Base-by-base conservation (phyloP, 2,888 invertebrate genomes). In the Ganaspis brasiliensis region DNA sequence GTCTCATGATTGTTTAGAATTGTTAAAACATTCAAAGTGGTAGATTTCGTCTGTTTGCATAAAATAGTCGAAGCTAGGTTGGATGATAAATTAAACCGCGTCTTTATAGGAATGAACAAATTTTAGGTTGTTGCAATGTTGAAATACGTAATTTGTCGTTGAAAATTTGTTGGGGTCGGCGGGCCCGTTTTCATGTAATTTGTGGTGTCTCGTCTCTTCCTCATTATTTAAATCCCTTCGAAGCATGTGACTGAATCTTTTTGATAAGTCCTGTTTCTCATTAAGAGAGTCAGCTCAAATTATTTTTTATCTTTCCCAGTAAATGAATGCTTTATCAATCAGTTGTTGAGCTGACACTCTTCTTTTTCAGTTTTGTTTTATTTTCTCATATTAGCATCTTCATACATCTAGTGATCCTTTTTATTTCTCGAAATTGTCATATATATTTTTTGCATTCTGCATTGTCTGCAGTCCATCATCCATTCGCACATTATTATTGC, bases 121-220 rank as follows among this genome's bases (percentile, higher is more conserved):
- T 40, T 67, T 67, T 75, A 77, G 67, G 75, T 82, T 79, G 77
- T 80, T 82, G 77, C 55, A 79, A 79, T 82, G 83, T 79, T 67
- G 45, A 40, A 45, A 67, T 67, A 45, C 40, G 67, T 80, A 76
- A 78, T 75, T 76, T 82, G 74, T 82, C 79, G 76, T 83, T 82
- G 74, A 80, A 72, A 75, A 74, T 82, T 79, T 83, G 82, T 83
- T 81, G 80, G 79, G 77, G 76, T 83, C 80, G 77, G 49, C 45
- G 63, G 74, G 78, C 74, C 79, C 75, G 70, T 75, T 82, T 82
- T 80, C 84, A 82, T 82, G 78, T 81, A 81, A 81, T 80, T 75
- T 84, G 71, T 79, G 77, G 80, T 81, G 79, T 83, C 76, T 74
- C 80, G 67, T 67, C 63, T 21, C 67, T 67, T 77, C 57, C 61